Conservation (phyloP, 2,888 invertebrate genomes). For the Mesorhabditis spiculigera region DNA sequence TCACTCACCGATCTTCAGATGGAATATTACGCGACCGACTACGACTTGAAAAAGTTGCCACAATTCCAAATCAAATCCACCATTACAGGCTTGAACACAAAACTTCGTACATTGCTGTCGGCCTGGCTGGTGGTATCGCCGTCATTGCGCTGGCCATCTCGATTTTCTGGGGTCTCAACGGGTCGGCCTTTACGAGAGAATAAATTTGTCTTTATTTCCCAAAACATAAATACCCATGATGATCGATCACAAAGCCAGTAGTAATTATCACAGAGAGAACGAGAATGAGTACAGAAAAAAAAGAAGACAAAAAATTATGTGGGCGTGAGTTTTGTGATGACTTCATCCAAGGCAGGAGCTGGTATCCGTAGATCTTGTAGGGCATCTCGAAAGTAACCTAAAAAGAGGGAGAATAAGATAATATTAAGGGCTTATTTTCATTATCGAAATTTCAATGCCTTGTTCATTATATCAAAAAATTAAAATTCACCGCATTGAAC, state of each 20-base stretch:
- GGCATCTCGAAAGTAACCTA: neutral
- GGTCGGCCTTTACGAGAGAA: slow-evolving; percentile 32
- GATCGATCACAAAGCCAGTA: too few species aligned
- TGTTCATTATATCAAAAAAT: too few species aligned
- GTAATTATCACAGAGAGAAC: too few species aligned
- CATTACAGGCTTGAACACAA: slow-evolving; percentile 8
- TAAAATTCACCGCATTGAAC: neutral
- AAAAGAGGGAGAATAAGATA: too few species aligned
- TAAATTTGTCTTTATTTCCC: neutral
- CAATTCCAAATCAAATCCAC: slow-evolving; percentile 7
- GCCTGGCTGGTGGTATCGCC: slow-evolving; percentile 34
- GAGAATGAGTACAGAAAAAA: too few species aligned
- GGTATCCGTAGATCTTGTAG: neutral
- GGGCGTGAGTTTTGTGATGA: neutral
- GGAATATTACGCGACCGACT: slow-evolving; percentile 25
- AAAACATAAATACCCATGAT: neutral
- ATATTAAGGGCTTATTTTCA: too few species aligned
- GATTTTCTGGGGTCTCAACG: slow-evolving; percentile 46
- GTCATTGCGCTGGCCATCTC: slow-evolving; percentile 37
- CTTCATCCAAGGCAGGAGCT: neutral
- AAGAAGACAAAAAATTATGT: too few species aligned
- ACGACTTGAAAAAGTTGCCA: slow-evolving; percentile 22
- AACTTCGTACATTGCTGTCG: slow-evolving; percentile 28
- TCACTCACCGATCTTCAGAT: slow-evolving; percentile 33
- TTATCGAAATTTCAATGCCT: too few species aligned